Evolutionary conservation across 2,888 invertebrate species (phyloP).

Genomic region (Conops quadrifasciatus): DNA sequence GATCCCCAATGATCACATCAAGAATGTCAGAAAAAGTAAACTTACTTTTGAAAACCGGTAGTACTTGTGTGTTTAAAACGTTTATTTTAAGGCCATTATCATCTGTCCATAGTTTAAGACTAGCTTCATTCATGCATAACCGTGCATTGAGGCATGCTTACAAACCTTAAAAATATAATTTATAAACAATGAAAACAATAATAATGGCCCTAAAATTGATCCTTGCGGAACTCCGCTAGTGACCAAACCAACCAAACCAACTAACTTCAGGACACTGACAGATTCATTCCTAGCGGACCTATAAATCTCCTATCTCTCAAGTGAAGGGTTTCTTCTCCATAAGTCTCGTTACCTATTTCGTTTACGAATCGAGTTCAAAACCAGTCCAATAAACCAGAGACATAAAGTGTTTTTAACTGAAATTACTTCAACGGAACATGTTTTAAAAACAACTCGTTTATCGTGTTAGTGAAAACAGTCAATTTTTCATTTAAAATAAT

Average conservation of each 20-base stretch:
- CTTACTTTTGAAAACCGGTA: background rate
- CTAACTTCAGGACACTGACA: background rate
- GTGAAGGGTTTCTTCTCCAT: background rate
- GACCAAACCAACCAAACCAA: background rate
- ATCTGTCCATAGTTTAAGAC: no score
- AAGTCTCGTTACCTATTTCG: background rate
- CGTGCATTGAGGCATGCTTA: no score
- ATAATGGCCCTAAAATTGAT: background rate
- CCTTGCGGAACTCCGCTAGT: constrained; percentile 3
- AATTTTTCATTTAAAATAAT: no score
- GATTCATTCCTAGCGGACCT: background rate
- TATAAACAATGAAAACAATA: background rate
- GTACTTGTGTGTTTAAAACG: background rate
- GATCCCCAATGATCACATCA: background rate
- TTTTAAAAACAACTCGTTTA: no score
- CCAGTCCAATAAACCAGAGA: background rate
- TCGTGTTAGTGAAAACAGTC: no score
- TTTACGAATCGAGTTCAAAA: background rate
- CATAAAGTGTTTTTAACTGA: no score
- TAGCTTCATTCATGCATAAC: no score
- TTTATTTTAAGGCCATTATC: background rate
- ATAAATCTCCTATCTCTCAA: background rate
- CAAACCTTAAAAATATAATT: no score
- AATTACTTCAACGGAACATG: no score
- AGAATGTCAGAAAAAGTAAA: background rate